These are phyloP conservation scores for Bhutanitis thaidina DNA, from an alignment of 2,888 invertebrate genomes.

Conservation along the genomic window DNA sequence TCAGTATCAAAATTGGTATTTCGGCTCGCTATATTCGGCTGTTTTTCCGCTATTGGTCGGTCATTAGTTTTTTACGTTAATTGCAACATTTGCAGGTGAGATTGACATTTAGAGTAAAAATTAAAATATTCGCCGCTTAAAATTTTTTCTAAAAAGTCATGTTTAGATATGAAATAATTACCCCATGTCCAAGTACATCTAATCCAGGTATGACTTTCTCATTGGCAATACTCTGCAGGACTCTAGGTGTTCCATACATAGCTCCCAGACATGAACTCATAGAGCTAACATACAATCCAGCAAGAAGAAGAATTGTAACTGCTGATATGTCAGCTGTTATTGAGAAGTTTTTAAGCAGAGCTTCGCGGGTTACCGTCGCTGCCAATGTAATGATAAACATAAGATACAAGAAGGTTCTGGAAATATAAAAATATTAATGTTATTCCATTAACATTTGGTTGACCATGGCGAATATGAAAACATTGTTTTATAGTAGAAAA, in stretches of 20 bases:
- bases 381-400: constrained; percentile 94
- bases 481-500: too few relatives aligned
- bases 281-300: constrained; percentile 96
- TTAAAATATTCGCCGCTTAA: too few relatives aligned
- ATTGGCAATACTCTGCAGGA: constrained; percentile 95
- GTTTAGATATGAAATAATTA: constrained; percentile 67
- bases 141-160: too few relatives aligned
- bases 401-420: constrained; percentile 91
- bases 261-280: constrained; percentile 97
- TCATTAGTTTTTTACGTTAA: too few relatives aligned
- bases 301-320: constrained; percentile 88
- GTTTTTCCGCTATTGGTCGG: too few relatives aligned
- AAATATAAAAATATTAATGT: constrained; percentile 29
- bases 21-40: too few relatives aligned
- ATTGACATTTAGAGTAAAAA: too few relatives aligned
- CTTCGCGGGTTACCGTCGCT: constrained; percentile 88
- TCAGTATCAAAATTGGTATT: too few relatives aligned
- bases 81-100: too few relatives aligned
- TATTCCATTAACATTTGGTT: too few relatives aligned
- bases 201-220: constrained; percentile 97
- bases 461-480: too few relatives aligned
- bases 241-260: constrained; percentile 97
- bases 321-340: constrained; percentile 95
- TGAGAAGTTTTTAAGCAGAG: constrained; percentile 89
- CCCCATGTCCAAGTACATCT: constrained; percentile 91